Percentiles rank a stretch among this genome's conserved stretches.
Conservation (phyloP, 2,113 vertebrate species). For the Gymnobelideus leadbeateri region DNA sequence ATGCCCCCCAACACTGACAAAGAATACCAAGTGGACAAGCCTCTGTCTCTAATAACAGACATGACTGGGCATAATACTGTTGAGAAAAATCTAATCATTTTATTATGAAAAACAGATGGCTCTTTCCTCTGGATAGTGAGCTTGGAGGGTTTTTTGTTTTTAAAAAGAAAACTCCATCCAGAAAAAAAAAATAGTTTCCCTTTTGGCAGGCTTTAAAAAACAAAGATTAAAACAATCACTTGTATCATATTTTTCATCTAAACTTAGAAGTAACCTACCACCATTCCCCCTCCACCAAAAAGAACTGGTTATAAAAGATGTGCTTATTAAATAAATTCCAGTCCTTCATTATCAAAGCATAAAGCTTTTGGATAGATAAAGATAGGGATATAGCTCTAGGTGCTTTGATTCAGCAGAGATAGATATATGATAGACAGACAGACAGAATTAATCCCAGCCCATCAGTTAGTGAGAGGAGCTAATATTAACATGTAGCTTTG, state of each 20-base stretch:
- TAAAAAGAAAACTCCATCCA: not conserved
- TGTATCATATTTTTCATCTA: constrained; percentile 36
- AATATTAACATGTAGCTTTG: constrained; percentile 11
- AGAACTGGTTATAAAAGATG: constrained; percentile 35
- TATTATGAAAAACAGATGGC: constrained; percentile 48
- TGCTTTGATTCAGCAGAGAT: not conserved
- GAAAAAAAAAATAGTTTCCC: constrained; percentile 32
- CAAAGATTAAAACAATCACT: constrained; percentile 30
- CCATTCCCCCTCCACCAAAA: not conserved
- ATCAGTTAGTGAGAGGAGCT: not conserved
- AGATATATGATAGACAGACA: too few species aligned
- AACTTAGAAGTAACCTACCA: constrained; percentile 39
- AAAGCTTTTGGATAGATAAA: constrained; percentile 15
- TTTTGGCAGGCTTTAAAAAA: constrained; percentile 48
- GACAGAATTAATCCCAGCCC: not conserved
- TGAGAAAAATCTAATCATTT: constrained; percentile 20
- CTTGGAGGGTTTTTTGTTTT: not conserved
- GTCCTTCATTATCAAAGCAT: constrained; percentile 17
- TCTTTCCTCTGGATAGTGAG: constrained; percentile 23
- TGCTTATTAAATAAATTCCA: constrained; percentile 40
- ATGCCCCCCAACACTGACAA: constrained; percentile 32
- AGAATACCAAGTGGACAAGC: constrained; percentile 21
- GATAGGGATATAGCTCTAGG: not conserved
- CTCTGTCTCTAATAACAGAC: constrained; percentile 37
- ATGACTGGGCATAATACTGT: constrained; percentile 18